Evolutionary conservation across 2,888 invertebrate species (phyloP), one percentile per base, ranked within the genome.

Genomic region (Euproctis similis): DNA sequence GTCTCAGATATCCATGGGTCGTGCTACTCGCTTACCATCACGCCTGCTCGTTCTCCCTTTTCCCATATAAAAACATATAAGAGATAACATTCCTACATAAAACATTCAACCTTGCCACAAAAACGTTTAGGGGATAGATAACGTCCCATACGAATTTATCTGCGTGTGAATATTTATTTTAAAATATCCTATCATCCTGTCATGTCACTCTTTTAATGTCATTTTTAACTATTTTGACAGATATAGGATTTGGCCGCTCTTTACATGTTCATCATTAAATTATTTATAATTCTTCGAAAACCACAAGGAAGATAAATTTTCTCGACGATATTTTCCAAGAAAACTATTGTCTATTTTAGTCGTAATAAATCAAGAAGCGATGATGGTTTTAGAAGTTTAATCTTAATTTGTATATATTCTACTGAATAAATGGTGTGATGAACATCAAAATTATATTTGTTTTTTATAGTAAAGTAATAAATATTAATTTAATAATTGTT

Each of bases 291-390:
- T 31, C 26, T 12, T 9, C 8, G 26, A 29, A 28, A 10, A 7
- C 16, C 10, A 18, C 22, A 5, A 17, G 23, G 12, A n/a, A n/a
- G n/a, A n/a, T n/a, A n/a, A 14, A 23, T 19, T 31, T 21, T 13
- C 27, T 31, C 12, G 8, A 14, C 25, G 11, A 20, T 14, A 12
- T 37, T 31, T 33, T 34, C 29, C 12, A 17, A 32, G 34, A 40
- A 46, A 12, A 31, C 27, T 20, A 9, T 27, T 18, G 21, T 25
- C 29, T 30, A n/a, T 30, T 21, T 34, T 13, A 13, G 8, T 20
- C 24, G 16, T 14, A 17, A 13, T 12, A 12, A 39, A 16, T 36
- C 12, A 27, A 28, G 17, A 20, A 7, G n/a, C 12, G 7, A 11
- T 20, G 17, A 20, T 8, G 27, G 4, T 20, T 16, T 8, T n/a